Base-by-base conservation (phyloP, 2,888 invertebrate species). In the Clanis bilineata region DNA sequence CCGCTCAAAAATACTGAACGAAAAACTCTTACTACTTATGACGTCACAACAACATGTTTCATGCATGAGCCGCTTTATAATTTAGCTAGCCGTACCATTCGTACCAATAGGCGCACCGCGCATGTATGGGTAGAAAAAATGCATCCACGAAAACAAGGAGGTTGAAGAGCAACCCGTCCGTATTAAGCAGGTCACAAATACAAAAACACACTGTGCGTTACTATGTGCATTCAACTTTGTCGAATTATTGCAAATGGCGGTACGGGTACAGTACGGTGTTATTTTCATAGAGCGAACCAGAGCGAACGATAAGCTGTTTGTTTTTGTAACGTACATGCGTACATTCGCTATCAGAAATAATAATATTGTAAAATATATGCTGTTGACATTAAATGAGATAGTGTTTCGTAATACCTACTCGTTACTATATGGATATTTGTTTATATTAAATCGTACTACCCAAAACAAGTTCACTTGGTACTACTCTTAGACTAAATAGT, bases 61-160 rank as follows among this genome's bases (percentile, higher is more conserved):
- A 57, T 23, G 21, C 12, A 28, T 28, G 32, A 38, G 38, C 21
- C 10, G 25, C 47, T 39, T 58, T 36, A 51, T 18, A 38, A 25
- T 41, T 1, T 4, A 43, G 18, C 38, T 61, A 61, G 56, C 57
- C 39, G 1, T 68, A 60, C 80, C 79, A 61, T 70, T 74, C 76
- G 1, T 68, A 60, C 79, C 79, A 61, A 75, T 76, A 66, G 69
- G 22, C 1, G 74, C 74, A n/a, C n/a, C n/a, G n/a, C n/a, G n/a
- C 77, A 76, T 77, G 77, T n/a, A n/a, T n/a, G 75, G 70, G 74
- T 77, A 15, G 76, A 81, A 83, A 84, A 87, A 83, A 84, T 74
- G 70, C 74, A 73, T 76, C 76, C 77, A 82, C 78, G 79, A 88
- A 88, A 89, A 88, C 90, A 88, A 88, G 88, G 82, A 85, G 89